Evolutionary conservation across 2,797 vertebrate species (phyloP), one percentile per base, ranked within the genome.

Genomic region (Margarornis squamiger): DNA sequence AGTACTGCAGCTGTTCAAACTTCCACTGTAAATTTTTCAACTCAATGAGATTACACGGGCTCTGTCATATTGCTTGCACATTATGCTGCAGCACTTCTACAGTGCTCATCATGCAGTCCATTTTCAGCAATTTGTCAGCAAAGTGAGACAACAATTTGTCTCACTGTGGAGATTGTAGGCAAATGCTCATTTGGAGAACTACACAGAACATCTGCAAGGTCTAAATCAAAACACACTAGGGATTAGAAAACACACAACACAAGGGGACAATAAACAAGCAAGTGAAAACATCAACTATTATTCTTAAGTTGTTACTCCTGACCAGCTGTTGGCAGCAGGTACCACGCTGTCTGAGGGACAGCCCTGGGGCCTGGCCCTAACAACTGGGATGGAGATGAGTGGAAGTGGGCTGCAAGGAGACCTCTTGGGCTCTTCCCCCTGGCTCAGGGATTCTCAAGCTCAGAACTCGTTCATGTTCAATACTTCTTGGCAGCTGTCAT

Each of bases 1-100:
- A 92, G 39, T 48, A 54, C 71, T 70, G n/a, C 86, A 93, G 66
- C 43, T 96, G 77, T 89, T 92, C 43, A 78, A 82, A 75, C 29
- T 62, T 73, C 12, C 32, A 41, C 27, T 36, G 43, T 14, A 62
- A 76, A 87, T 89, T 87, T 93, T 89, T 92, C 55, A 92, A 3
- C n/a, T 82, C 51, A 27, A 4, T 30, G 30, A 71, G 55, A 39
- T 38, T 87, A 72, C 23, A 45, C 10, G 30, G 26, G 6, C 8
- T 78, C 15, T 72, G 23, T 81, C 68, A 68, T 72, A 51, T 51
- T 78, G 43, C 59, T 73, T 78, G 10, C n/a, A 51, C 27, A 66
- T 46, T 58, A 48, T 21, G 8, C 32, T 54, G 34, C 32, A 18
- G 15, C 12, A 51, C 6, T 71, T 84, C 54, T 51, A 24, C 39